A percentile compares a stretch with the other conserved stretches of the same genome.
Conservation (phyloP, 2,113 vertebrate genomes). For the Arothron firmamentum region DNA sequence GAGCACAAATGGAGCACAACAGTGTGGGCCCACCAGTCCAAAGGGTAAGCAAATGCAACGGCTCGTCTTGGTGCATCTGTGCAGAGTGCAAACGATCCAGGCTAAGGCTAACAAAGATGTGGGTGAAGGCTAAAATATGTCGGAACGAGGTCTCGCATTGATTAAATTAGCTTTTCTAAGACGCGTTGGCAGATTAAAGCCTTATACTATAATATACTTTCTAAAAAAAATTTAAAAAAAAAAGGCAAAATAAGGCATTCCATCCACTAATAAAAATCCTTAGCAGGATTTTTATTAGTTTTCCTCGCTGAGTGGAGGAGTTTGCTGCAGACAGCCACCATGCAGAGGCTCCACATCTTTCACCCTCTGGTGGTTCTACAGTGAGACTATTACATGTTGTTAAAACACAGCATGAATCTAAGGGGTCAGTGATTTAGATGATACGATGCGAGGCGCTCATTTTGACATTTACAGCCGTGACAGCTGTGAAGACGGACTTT, state of each 20-base stretch:
- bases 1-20: background rate
- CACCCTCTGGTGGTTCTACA: constrained; percentile 10
- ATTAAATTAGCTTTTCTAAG: no score
- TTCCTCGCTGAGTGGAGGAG: background rate
- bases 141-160: background rate
- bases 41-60: background rate
- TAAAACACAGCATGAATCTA: constrained; percentile 25
- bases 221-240: no score
- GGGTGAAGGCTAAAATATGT: background rate
- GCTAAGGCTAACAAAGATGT: background rate
- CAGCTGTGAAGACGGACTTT: background rate
- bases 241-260: no score
- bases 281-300: background rate
- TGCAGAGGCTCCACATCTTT: constrained; percentile 18
- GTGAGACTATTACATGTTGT: constrained; percentile 20
- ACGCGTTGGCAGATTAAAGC: no score
- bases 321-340: constrained; percentile 17
- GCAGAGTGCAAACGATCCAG: background rate
- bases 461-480: constrained; percentile 8
- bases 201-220: no score
- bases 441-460: constrained; percentile 12
- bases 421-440: constrained; percentile 17
- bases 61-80: background rate
- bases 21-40: background rate
- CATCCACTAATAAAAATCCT: background rate